phyloP scores from a whole-genome alignment of 2,888 invertebrate genomes.

The Cerastis leucographa region DNA sequence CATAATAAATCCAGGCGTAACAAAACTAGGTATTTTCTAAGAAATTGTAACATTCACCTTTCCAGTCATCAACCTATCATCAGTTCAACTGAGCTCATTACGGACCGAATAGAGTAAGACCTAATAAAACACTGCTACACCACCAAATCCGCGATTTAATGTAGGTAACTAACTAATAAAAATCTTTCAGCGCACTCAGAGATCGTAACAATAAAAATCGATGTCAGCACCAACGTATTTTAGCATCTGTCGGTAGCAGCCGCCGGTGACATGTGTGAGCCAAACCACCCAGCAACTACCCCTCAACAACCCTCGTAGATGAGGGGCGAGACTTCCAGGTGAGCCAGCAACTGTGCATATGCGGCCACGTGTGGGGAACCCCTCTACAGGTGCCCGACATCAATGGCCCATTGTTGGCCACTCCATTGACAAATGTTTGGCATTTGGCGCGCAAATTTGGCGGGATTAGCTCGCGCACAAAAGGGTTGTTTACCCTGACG shows the following conservation, averaged over 20 bases:
- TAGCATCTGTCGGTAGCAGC: slow-evolving; percentile 90
- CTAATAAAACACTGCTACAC: not conserved
- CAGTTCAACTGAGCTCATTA: not conserved
- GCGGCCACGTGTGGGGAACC: slow-evolving; percentile 88
- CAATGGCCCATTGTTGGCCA: slow-evolving; percentile 85
- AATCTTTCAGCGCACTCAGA: slow-evolving; percentile 63
- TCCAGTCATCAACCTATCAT: not conserved
- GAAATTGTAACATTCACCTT: not conserved
- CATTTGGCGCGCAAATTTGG: slow-evolving; percentile 86
- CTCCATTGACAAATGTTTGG: slow-evolving; percentile 86
- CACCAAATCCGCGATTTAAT: slow-evolving; percentile 24
- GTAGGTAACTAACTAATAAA: slow-evolving; percentile 36
- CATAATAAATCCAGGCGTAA: not conserved
- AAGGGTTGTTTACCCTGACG: slow-evolving; percentile 80
- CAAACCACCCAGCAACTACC: slow-evolving; percentile 77
- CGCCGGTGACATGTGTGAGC: slow-evolving; percentile 87
- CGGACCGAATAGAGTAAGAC: not conserved
- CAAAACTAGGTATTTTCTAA: not conserved
- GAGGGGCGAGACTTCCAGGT: slow-evolving; percentile 89
- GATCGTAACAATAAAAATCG: slow-evolving; percentile 80
- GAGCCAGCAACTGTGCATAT: slow-evolving; percentile 82
- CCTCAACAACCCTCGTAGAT: slow-evolving; percentile 72
- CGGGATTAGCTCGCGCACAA: slow-evolving; percentile 75
- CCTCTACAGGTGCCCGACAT: slow-evolving; percentile 86
- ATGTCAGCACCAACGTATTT: slow-evolving; percentile 88